These are phyloP conservation scores for Cuculus canorus DNA, from an alignment of 2,797 vertebrate species.

Conservation along the genomic window DNA sequence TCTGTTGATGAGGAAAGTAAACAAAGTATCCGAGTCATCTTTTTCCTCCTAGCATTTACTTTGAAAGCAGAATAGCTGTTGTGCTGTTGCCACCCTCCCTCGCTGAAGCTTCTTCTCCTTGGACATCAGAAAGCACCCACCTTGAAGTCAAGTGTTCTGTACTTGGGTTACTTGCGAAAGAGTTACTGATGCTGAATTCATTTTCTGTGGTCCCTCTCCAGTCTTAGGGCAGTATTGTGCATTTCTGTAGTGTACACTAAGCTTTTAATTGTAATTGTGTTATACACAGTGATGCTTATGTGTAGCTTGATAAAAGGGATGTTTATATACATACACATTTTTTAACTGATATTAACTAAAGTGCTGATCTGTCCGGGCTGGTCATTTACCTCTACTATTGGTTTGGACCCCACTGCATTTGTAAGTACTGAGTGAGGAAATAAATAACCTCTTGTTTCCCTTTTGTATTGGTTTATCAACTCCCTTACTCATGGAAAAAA, in stretches of 20 bases:
- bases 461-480: slow-evolving; percentile 13
- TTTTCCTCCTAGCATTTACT: slow-evolving; percentile 87
- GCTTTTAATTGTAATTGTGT: slow-evolving; percentile 78
- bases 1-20: slow-evolving; percentile 81
- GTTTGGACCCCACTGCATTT: slow-evolving; percentile 60
- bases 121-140: slow-evolving; percentile 83
- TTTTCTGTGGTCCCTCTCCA: slow-evolving; percentile 69
- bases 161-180: slow-evolving; percentile 86
- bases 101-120: slow-evolving; percentile 83
- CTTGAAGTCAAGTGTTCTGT: slow-evolving; percentile 85
- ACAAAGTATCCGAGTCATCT: slow-evolving; percentile 79
- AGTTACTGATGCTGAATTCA: slow-evolving; percentile 74
- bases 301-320: slow-evolving; percentile 77
- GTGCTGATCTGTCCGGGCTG: slow-evolving; percentile 72
- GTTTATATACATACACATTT: slow-evolving; percentile 73
- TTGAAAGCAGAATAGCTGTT: slow-evolving; percentile 92
- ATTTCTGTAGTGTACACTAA: slow-evolving; percentile 78
- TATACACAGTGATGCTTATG: slow-evolving; percentile 76
- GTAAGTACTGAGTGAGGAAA: slow-evolving; percentile 46
- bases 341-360: slow-evolving; percentile 74
- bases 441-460: slow-evolving; percentile 7
- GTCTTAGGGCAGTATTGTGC: slow-evolving; percentile 75
- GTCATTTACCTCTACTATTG: slow-evolving; percentile 62
- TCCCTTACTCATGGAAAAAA: background rate
- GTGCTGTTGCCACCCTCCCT: slow-evolving; percentile 89